These are phyloP conservation scores for Chromoteleia sp. DNA, from an alignment of 2,888 invertebrate genomes.

Conservation along the genomic window DNA sequence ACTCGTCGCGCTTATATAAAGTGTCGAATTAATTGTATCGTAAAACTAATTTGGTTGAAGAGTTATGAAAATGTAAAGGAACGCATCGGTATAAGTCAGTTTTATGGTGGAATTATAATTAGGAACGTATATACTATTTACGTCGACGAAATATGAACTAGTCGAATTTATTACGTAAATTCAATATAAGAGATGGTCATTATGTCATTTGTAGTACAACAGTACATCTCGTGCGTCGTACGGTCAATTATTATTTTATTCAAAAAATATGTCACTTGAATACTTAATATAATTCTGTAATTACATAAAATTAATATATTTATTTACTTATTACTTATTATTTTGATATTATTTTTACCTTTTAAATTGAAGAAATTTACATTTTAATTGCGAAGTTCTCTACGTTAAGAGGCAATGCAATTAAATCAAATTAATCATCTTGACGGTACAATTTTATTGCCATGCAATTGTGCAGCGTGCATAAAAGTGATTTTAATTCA, in stretches of 20 bases:
- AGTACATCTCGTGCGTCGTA: no score
- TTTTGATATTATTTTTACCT: no score
- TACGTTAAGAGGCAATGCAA: background rate
- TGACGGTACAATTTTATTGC: background rate
- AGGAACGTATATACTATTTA: conserved; percentile 15
- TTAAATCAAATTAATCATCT: no score
- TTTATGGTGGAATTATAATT: conserved; percentile 32
- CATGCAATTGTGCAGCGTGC: background rate
- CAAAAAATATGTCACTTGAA: no score
- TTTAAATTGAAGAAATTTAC: no score
- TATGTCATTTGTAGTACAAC: no score
- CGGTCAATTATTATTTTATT: no score
- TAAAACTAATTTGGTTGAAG: conserved; percentile 26
- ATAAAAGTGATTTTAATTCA: conserved; percentile 19
- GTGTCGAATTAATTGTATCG: conserved; percentile 32
- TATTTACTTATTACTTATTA: no score
- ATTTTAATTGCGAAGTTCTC: no score
- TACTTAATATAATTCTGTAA: no score
- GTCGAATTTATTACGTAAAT: background rate
- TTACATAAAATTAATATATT: no score
- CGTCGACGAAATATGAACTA: conserved; percentile 1
- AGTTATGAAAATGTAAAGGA: conserved; percentile 25
- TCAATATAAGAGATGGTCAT: background rate
- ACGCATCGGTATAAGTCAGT: background rate
- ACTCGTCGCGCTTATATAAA: conserved; percentile 1